Percentiles rank a stretch among this genome's conserved stretches.
These are phyloP conservation scores for Pachypsylla venusta DNA, from an alignment of 1,140 invertebrate genomes.

Conservation along the genomic window DNA sequence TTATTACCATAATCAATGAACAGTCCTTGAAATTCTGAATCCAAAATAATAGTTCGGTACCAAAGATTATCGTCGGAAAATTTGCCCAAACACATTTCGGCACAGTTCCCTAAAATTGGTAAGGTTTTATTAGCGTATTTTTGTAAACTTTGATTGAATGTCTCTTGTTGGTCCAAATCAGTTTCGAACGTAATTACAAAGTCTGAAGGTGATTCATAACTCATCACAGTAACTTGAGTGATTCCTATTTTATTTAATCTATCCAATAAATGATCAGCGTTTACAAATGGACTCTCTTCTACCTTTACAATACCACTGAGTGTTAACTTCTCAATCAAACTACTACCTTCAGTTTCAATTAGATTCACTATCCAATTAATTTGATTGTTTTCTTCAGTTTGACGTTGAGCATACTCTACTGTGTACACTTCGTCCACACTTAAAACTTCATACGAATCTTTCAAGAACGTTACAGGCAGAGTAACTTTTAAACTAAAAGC, in stretches of 20 bases:
- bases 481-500: not conserved
- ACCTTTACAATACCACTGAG: not conserved
- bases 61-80: slow-evolving; percentile 55
- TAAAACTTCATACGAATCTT: not conserved
- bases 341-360: not conserved
- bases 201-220: not conserved
- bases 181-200: not conserved
- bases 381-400: too few relatives aligned
- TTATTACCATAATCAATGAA: slow-evolving; percentile 66
- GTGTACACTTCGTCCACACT: not conserved
- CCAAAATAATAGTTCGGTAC: slow-evolving; percentile 40
- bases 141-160: slow-evolving; percentile 40
- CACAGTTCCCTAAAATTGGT: slow-evolving; percentile 38
- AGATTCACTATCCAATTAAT: not conserved
- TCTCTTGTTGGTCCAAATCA: not conserved
- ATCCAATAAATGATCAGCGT: too few relatives aligned
- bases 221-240: not conserved
- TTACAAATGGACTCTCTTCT: too few relatives aligned
- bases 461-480: slow-evolving; percentile 17
- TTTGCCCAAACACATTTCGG: slow-evolving; percentile 50
- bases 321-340: not conserved
- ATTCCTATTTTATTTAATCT: too few relatives aligned
- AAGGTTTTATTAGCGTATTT: slow-evolving; percentile 27
- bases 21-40: slow-evolving; percentile 38
- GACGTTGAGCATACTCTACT: not conserved